phyloP scores from a whole-genome alignment of 2,888 invertebrate genomes.

The Keiferia lycopersicella region DNA sequence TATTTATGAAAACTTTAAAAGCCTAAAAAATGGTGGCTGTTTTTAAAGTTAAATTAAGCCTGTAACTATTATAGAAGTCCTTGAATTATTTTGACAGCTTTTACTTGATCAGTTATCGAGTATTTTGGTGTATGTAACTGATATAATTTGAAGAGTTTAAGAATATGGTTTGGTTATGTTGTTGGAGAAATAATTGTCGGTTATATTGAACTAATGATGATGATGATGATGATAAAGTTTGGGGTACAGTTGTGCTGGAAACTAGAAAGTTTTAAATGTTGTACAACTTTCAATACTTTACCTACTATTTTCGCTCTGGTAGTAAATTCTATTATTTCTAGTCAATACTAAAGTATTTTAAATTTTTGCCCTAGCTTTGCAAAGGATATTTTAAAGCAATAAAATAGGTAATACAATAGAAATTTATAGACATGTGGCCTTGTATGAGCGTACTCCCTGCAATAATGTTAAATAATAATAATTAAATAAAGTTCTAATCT shows the following conservation, averaged over 20 bases:
- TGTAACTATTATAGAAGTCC: too few species aligned
- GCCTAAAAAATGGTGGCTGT: too few species aligned
- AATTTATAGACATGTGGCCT: constrained; percentile 48
- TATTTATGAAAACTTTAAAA: too few species aligned
- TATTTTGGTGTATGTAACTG: neutral
- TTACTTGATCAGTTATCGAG: neutral
- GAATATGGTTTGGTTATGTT: neutral
- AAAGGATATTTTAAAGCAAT: constrained; percentile 51
- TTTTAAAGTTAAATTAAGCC: too few species aligned
- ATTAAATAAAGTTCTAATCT: neutral
- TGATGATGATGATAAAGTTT: neutral
- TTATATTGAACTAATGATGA: constrained; percentile 9
- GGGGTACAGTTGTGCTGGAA: neutral
- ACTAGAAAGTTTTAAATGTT: neutral
- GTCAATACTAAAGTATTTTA: constrained; percentile 16
- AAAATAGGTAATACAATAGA: constrained; percentile 40
- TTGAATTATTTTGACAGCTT: neutral
- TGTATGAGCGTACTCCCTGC: constrained; percentile 39
- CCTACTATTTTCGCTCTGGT: constrained; percentile 9
- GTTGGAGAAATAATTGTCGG: constrained; percentile 12
- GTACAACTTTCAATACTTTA: neutral
- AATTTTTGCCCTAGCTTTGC: constrained; percentile 21
- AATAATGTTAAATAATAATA: neutral
- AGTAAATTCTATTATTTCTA: constrained; percentile 9
- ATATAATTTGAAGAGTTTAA: neutral